These are phyloP conservation scores for Odontomachus brunneus DNA, from an alignment of 1,140 invertebrate genomes.

Conservation along the genomic window DNA sequence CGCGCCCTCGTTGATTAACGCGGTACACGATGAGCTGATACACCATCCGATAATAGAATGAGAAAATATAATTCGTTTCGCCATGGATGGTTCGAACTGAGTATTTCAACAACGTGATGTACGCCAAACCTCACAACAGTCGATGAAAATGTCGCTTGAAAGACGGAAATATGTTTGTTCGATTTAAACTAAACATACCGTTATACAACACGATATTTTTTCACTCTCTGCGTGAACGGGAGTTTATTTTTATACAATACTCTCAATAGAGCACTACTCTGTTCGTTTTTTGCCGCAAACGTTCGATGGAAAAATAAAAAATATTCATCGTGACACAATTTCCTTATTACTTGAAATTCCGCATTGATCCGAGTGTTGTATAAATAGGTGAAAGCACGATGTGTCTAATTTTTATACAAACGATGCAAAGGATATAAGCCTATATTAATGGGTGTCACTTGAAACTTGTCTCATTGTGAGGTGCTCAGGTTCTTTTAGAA, in stretches of 20 bases:
- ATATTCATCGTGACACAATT: no score
- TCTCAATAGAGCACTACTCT: neutral
- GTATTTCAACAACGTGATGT: neutral
- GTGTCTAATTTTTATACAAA: no score
- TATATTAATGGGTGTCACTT: no score
- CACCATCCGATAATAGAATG: constrained; percentile 7
- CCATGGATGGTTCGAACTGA: neutral
- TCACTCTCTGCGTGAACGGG: neutral
- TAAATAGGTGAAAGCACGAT: no score
- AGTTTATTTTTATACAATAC: neutral
- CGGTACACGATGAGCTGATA: neutral
- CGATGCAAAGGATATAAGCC: no score
- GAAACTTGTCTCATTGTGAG: no score
- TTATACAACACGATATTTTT: neutral
- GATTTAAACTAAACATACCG: neutral
- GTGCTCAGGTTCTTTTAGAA: no score
- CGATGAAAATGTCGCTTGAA: neutral
- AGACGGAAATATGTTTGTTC: neutral
- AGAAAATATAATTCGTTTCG: neutral
- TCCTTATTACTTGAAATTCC: neutral
- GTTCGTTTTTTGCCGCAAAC: neutral
- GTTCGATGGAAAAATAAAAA: no score
- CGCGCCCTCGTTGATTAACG: constrained; percentile 9
- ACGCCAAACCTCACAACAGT: neutral
- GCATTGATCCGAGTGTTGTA: neutral